A percentile compares a stretch with the other conserved stretches of the same genome.
Evolutionary conservation across 2,113 vertebrate genomes (phyloP).

Genomic region (Nycticorax nycticorax): DNA sequence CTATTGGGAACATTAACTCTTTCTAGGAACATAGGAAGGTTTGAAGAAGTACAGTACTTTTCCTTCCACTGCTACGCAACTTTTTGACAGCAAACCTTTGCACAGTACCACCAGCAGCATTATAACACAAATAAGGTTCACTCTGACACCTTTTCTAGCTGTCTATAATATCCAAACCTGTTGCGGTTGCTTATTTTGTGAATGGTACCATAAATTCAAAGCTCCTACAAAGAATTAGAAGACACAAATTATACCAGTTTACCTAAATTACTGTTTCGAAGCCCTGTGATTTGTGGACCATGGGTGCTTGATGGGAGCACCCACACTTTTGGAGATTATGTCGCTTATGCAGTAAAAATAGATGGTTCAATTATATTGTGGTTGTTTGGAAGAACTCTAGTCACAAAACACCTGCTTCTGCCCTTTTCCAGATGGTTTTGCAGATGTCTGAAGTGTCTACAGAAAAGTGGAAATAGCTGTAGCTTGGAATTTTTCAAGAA

Average conservation of each 20-base stretch:
- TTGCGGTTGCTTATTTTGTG: not conserved
- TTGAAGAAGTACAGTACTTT: not conserved
- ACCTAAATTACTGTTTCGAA: not conserved
- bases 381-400: not conserved
- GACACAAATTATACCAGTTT: not conserved
- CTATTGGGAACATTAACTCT: not conserved
- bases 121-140: not conserved
- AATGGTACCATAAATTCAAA: not conserved
- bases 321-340: not conserved
- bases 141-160: not conserved
- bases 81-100: not conserved
- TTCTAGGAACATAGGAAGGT: not conserved
- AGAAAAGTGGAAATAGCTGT: not conserved
- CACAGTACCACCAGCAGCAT: not conserved
- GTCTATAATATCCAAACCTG: not conserved
- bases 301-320: not conserved
- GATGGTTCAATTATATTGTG: not conserved
- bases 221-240: not conserved
- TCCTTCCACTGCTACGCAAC: not conserved
- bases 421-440: not conserved
- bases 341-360: not conserved
- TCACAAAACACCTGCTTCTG: not conserved
- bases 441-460: not conserved
- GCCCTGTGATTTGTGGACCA: not conserved
- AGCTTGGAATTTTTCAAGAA: not conserved